phyloP scores from a whole-genome alignment of 2,113 vertebrate genomes.

The Rousettus leschenaultii region DNA sequence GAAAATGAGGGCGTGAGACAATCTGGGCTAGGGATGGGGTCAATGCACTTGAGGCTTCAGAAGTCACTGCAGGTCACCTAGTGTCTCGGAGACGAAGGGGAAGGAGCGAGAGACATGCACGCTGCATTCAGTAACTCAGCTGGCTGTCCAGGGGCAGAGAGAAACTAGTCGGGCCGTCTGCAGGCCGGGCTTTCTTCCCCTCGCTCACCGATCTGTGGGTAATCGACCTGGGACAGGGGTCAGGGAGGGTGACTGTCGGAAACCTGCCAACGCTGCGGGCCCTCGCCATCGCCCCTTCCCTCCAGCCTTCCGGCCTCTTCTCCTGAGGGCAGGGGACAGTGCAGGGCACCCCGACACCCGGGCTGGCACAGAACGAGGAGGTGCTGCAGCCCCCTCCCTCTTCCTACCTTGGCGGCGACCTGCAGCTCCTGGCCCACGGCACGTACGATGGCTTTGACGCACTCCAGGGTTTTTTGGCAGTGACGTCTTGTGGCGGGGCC shows the following conservation, averaged over 20 bases:
- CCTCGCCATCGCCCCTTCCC: background rate
- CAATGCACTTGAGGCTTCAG: too few species aligned
- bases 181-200: background rate
- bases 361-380: background rate
- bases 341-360: background rate
- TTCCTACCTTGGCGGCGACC: constrained; percentile 94
- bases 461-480: constrained; percentile 95
- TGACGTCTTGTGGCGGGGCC: constrained; percentile 95
- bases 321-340: background rate
- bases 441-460: constrained; percentile 94
- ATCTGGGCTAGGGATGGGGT: too few species aligned
- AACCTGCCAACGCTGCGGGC: fast-evolving
- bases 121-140: constrained; percentile 97
- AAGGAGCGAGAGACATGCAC: constrained; percentile 97
- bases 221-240: background rate
- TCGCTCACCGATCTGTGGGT: background rate
- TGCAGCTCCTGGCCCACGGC: constrained; percentile 95
- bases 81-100: constrained; percentile 96
- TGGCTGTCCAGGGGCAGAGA: constrained; percentile 90
- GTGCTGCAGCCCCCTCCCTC: fast-evolving
- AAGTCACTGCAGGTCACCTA: constrained; percentile 80
- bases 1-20: too few species aligned
- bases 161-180: background rate
- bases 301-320: background rate
- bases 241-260: background rate